A percentile compares a stretch with the other conserved stretches of the same genome.
phyloP scores from a whole-genome alignment of 2,797 vertebrate species.

The Picus viridis region DNA sequence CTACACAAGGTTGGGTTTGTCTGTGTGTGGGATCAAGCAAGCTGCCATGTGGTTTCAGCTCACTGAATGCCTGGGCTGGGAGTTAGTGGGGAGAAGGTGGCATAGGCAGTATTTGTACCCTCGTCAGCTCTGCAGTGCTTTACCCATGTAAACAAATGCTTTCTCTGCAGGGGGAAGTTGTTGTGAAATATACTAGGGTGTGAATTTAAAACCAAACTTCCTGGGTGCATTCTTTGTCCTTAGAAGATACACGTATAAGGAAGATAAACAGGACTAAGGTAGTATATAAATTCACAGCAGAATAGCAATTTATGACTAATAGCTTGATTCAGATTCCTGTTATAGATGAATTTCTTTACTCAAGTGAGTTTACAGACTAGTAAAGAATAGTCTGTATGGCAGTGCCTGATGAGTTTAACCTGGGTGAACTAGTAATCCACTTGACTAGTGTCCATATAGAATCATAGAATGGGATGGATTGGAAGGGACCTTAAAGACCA shows the following conservation, averaged over 20 bases:
- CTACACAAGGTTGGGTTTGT: background rate
- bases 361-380: background rate
- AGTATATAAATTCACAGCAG: background rate
- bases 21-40: accelerated
- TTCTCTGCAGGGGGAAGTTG: background rate
- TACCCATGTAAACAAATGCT: background rate
- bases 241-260: background rate
- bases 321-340: background rate
- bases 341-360: background rate
- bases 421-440: background rate
- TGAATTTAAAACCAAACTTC: conserved; percentile 31
- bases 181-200: background rate
- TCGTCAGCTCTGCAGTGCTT: background rate
- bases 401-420: background rate
- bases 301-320: background rate
- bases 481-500: too few species aligned
- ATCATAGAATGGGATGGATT: too few species aligned
- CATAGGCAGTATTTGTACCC: background rate
- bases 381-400: background rate
- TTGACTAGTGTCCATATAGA: background rate
- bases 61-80: background rate
- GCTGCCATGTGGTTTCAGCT: background rate
- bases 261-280: background rate
- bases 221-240: background rate
- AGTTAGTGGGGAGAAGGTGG: background rate